Conservation (phyloP, 1,140 invertebrate species). For the Cryptotermes secundus region DNA sequence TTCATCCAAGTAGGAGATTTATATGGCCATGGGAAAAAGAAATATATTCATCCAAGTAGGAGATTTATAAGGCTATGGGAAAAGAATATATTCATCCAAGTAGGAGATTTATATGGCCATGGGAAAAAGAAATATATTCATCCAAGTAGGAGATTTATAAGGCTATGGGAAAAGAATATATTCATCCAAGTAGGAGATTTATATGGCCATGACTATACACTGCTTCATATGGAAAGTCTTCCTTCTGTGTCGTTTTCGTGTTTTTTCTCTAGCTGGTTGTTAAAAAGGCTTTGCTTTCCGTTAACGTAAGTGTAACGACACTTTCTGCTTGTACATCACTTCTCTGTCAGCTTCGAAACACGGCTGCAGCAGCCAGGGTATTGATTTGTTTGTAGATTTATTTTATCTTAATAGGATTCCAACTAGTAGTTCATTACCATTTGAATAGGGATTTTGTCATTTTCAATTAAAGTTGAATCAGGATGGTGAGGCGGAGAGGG, state of each 20-base stretch:
- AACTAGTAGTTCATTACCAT: constrained; percentile 37
- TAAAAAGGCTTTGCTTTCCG: not conserved
- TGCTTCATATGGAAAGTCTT: not conserved
- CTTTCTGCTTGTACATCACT: not conserved
- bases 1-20: too few relatives aligned
- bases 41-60: too few relatives aligned
- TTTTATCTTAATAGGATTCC: constrained; percentile 38
- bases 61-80: too few relatives aligned
- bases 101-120: too few relatives aligned
- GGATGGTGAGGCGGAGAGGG: not conserved
- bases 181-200: too few relatives aligned
- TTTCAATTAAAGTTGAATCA: constrained; percentile 38
- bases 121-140: too few relatives aligned
- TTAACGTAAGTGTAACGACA: not conserved
- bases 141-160: too few relatives aligned
- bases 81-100: too few relatives aligned
- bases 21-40: too few relatives aligned
- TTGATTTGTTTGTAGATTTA: constrained; percentile 38
- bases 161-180: too few relatives aligned
- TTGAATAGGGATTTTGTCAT: constrained; percentile 38
- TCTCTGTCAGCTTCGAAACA: not conserved
- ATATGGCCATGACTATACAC: not conserved
- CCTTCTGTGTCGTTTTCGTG: not conserved
- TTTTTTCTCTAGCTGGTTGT: not conserved
- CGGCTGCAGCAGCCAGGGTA: not conserved